phyloP scores from a whole-genome alignment of 2,797 vertebrate genomes.

The Amblyraja radiata region DNA sequence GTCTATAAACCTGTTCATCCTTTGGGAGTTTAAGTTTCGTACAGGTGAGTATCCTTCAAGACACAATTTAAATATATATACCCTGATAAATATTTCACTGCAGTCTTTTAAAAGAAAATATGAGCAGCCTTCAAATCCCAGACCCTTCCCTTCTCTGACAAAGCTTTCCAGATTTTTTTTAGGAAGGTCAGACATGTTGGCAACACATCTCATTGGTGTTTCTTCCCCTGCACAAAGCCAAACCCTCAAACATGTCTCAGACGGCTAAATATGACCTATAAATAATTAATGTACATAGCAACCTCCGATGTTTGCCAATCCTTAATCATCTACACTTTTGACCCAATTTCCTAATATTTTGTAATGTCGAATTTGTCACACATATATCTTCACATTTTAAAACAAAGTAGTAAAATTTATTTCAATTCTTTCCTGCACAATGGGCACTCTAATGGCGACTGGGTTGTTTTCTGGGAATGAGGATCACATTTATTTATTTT shows the following conservation, averaged over 20 bases:
- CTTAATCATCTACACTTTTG: slow-evolving; percentile 9
- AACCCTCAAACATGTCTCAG: slow-evolving; percentile 1
- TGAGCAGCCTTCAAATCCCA: background rate
- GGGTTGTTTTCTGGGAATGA: background rate
- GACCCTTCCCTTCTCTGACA: background rate
- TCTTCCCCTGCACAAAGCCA: background rate
- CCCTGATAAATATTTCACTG: background rate
- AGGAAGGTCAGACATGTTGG: slow-evolving; percentile 9
- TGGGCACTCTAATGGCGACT: background rate
- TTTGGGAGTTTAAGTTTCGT: background rate
- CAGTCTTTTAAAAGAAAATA: background rate
- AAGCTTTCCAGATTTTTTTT: background rate
- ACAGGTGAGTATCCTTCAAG: background rate
- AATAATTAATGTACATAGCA: background rate
- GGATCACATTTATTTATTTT: background rate
- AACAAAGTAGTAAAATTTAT: slow-evolving; percentile 14
- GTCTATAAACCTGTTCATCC: background rate
- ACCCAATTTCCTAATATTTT: slow-evolving; percentile 1
- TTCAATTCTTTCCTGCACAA: background rate
- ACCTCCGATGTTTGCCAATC: background rate
- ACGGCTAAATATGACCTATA: background rate
- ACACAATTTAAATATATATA: background rate
- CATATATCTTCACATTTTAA: background rate
- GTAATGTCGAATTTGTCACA: background rate
- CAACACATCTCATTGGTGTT: background rate